Conservation (phyloP, 64 coral and sea anemone species). For the Catalaphyllia jardinei region DNA sequence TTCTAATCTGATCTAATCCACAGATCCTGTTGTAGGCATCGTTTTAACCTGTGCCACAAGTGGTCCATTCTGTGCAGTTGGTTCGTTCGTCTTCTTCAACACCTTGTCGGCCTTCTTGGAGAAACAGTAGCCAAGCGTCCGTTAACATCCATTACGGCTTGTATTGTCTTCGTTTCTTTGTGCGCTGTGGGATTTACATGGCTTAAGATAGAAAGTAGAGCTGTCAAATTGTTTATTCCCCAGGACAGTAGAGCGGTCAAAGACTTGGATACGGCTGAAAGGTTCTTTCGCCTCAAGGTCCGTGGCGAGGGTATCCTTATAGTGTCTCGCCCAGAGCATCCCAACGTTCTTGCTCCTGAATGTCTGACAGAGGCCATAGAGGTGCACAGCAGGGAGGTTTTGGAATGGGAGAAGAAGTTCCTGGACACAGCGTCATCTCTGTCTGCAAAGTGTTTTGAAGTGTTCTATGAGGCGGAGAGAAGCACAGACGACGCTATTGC, state of each 20-base stretch:
- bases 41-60: conserved; percentile 1
- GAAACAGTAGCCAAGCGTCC: conserved; percentile 35
- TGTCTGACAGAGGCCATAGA: conserved; percentile 36
- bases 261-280: conserved; percentile 50
- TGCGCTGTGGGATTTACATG: conserved; percentile 45
- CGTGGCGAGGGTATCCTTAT: conserved; percentile 37
- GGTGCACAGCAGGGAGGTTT: conserved; percentile 40
- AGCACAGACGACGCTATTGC: conserved; percentile 73
- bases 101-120: conserved; percentile 11
- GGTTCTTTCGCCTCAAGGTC: conserved; percentile 39
- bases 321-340: neutral
- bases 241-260: conserved; percentile 58
- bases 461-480: conserved; percentile 53
- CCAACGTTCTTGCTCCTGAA: conserved; percentile 4
- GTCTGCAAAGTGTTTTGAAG: conserved; percentile 20
- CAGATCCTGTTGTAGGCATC: conserved; percentile 11
- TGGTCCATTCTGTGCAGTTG: conserved; percentile 13
- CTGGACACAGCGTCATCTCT: conserved; percentile 8
- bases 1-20: neutral
- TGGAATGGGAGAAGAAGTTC: conserved; percentile 63
- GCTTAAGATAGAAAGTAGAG: conserved; percentile 51
- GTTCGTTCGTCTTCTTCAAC: conserved; percentile 19
- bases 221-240: conserved; percentile 58
- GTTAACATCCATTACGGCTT: conserved; percentile 2
- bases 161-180: conserved; percentile 33